Percentiles rank a stretch among this genome's conserved stretches.
phyloP scores from a whole-genome alignment of 2,888 invertebrate species.

The Alloscopus bannaensis region DNA sequence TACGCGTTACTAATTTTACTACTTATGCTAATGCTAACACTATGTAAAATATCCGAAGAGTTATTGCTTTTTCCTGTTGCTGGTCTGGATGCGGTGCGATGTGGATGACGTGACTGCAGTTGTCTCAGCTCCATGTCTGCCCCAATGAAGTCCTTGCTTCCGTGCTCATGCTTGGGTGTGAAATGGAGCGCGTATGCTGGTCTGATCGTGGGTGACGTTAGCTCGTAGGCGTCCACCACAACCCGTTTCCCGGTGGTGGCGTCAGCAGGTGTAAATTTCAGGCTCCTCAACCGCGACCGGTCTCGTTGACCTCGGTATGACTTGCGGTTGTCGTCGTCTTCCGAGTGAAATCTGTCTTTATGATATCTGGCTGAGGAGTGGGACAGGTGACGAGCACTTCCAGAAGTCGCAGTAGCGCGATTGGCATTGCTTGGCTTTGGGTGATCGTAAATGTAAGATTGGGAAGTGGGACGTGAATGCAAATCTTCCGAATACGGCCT shows the following conservation, averaged over 20 bases:
- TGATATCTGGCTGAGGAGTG: constrained; percentile 18
- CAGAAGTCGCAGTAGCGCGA: neutral
- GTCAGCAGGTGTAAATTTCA: constrained; percentile 35
- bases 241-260: constrained; percentile 7
- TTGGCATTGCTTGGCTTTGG: neutral
- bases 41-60: constrained; percentile 53
- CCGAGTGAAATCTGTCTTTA: constrained; percentile 1
- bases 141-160: constrained; percentile 41
- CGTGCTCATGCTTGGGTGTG: constrained; percentile 1
- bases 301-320: constrained; percentile 27
- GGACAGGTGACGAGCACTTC: constrained; percentile 8
- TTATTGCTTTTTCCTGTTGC: constrained; percentile 2
- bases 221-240: constrained; percentile 45
- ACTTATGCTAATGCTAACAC: constrained; percentile 57
- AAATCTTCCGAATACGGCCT: constrained; percentile 26
- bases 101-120: constrained; percentile 23
- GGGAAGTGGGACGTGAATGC: constrained; percentile 34
- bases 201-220: constrained; percentile 41
- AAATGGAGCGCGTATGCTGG: constrained; percentile 41
- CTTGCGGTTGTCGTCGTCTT: constrained; percentile 15
- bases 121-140: constrained; percentile 48
- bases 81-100: neutral
- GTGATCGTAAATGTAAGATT: constrained; percentile 33
- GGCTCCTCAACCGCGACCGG: constrained; percentile 31
- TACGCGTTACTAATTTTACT: constrained; percentile 38